Evolutionary conservation across 2,888 invertebrate species (phyloP).

Genomic region (Melanargia galathea): DNA sequence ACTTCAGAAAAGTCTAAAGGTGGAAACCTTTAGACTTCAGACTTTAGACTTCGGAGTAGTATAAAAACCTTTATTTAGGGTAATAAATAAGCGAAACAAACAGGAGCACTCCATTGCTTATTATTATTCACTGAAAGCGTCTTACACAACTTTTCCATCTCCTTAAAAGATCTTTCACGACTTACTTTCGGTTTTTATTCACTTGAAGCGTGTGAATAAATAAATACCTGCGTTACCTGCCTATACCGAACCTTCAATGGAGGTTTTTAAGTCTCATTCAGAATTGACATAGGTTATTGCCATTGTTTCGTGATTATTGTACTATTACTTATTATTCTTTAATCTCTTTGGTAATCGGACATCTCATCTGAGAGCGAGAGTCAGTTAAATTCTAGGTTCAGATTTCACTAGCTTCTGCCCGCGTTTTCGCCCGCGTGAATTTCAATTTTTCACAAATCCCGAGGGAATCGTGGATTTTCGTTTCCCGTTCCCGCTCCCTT

Average conservation of each 20-base stretch:
- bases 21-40: too few species aligned
- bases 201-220: conserved; percentile 16
- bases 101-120: conserved; percentile 41
- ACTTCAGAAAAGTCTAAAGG: background rate
- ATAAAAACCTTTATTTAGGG: conserved; percentile 22
- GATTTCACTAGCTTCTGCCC: too few species aligned
- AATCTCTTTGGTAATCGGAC: too few species aligned
- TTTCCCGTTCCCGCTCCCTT: too few species aligned
- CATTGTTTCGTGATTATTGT: too few species aligned
- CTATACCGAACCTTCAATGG: background rate
- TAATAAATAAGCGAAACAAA: conserved; percentile 38
- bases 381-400: too few species aligned
- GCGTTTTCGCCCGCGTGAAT: too few species aligned
- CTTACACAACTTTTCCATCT: conserved; percentile 53
- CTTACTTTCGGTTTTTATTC: conserved; percentile 37
- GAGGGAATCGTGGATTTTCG: too few species aligned
- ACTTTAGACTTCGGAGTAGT: background rate
- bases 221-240: conserved; percentile 4
- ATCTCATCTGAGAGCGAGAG: too few species aligned
- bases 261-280: background rate
- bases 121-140: conserved; percentile 45
- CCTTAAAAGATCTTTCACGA: conserved; percentile 40
- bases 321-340: too few species aligned
- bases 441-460: too few species aligned
- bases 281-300: too few species aligned